Conservation (phyloP, 2,888 invertebrate genomes). For the Catonia carolina region DNA sequence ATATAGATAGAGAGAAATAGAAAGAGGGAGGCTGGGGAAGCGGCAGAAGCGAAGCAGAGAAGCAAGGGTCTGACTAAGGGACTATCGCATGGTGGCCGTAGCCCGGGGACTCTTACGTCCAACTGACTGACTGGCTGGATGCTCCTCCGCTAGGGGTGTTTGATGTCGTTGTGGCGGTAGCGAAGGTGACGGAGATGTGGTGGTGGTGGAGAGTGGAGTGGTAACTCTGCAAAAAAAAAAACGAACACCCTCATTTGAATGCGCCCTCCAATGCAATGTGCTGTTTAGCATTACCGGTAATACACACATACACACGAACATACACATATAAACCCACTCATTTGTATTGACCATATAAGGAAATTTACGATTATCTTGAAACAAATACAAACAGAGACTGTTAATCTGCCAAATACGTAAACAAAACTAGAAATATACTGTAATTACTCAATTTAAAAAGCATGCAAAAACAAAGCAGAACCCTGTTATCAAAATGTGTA, state of each 20-base stretch:
- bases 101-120: slow-evolving; percentile 15
- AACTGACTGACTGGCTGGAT: slow-evolving; percentile 9
- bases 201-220: slow-evolving; percentile 31
- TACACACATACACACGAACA: no score
- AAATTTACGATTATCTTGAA: no score
- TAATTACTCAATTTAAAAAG: no score
- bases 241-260: slow-evolving; percentile 29
- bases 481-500: no score
- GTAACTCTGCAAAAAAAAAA: slow-evolving; percentile 34
- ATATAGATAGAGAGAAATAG: slow-evolving; percentile 13
- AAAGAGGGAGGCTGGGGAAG: slow-evolving; percentile 17
- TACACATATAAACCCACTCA: no score
- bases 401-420: no score
- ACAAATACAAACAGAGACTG: no score
- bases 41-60: slow-evolving; percentile 13
- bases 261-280: slow-evolving; percentile 13
- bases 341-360: no score
- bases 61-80: neutral
- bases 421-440: no score
- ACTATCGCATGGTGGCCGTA: slow-evolving; percentile 18
- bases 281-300: no score
- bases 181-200: neutral
- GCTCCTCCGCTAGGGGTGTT: slow-evolving; percentile 7
- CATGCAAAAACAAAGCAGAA: no score
- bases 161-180: slow-evolving; percentile 1